Conservation (phyloP, 1,140 invertebrate species). For the Bombus waltoni region DNA sequence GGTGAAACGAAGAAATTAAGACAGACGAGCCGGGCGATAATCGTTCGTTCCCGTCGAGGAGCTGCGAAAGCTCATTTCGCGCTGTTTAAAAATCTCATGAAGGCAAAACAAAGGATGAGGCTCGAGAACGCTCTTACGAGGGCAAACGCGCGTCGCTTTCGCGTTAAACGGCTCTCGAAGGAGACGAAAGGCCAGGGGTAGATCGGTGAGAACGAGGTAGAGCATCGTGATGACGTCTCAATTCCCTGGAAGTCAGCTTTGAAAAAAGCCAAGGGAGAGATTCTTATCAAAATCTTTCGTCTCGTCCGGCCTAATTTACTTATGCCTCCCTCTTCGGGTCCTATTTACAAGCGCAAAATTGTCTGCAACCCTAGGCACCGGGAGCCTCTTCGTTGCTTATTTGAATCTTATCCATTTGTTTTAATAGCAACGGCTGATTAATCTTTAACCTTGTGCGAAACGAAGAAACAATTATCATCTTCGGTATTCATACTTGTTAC, state of each 20-base stretch:
- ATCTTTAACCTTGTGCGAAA: background rate
- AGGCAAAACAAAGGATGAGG: conserved; percentile 77
- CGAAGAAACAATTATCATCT: background rate
- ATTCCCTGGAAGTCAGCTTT: conserved; percentile 72
- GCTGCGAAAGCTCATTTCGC: conserved; percentile 74
- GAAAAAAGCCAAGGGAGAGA: conserved; percentile 75
- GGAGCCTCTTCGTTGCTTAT: background rate
- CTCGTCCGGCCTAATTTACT: conserved; percentile 81
- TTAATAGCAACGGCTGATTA: background rate
- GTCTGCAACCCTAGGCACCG: conserved; percentile 51
- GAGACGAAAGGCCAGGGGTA: conserved; percentile 42
- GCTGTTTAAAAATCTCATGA: conserved; percentile 81
- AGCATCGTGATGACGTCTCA: conserved; percentile 77
- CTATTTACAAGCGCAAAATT: conserved; percentile 81
- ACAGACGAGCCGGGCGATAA: conserved; percentile 73
- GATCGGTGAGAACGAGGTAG: conserved; percentile 55
- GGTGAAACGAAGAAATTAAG: conserved; percentile 63
- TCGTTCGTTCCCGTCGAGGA: conserved; percentile 67
- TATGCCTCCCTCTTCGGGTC: conserved; percentile 73
- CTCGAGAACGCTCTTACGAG: conserved; percentile 51
- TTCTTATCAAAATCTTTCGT: conserved; percentile 76
- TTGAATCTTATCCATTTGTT: conserved; percentile 12
- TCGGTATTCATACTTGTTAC: background rate
- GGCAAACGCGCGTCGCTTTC: conserved; percentile 67
- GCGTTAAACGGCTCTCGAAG: conserved; percentile 73